Evolutionary conservation across 1,140 invertebrate species (phyloP).

Genomic region (Lepidurus apus): DNA sequence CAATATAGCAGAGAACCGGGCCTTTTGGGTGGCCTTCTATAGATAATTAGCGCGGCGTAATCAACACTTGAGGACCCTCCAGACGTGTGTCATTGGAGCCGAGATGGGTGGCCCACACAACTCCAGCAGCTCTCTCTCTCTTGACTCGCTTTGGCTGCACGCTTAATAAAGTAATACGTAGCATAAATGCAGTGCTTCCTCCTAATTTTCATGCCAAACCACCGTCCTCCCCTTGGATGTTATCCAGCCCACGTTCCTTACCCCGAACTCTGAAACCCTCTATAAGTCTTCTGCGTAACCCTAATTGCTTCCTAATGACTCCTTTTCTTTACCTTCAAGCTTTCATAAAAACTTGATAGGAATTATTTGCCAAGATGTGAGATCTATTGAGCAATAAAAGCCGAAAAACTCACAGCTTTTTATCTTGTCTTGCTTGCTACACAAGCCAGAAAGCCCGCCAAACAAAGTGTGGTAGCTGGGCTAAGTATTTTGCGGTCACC

Average conservation of each 20-base stretch:
- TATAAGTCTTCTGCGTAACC: neutral
- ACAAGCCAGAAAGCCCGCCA: neutral
- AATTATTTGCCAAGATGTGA: neutral
- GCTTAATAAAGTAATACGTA: slow-evolving; percentile 1
- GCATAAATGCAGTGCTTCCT: neutral
- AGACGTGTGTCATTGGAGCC: slow-evolving; percentile 12
- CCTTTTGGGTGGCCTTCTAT: slow-evolving; percentile 18
- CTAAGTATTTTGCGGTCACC: slow-evolving; percentile 18
- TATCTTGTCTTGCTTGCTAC: neutral
- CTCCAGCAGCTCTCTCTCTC: neutral
- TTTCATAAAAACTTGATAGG: slow-evolving; percentile 19
- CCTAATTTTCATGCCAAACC: neutral
- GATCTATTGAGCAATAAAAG: neutral
- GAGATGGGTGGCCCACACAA: slow-evolving; percentile 17
- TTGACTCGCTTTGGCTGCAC: neutral
- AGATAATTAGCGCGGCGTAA: slow-evolving; percentile 21
- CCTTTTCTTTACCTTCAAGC: neutral
- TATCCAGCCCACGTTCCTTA: neutral
- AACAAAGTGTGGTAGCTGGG: slow-evolving; percentile 12
- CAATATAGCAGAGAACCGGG: slow-evolving; percentile 1
- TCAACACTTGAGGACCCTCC: slow-evolving; percentile 20
- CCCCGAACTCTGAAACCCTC: neutral
- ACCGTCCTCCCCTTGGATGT: neutral
- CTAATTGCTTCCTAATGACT: slow-evolving; percentile 4
- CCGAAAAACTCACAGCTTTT: neutral